Base-by-base conservation (phyloP, 2,888 invertebrate species). In the Zaprionus lineosus region DNA sequence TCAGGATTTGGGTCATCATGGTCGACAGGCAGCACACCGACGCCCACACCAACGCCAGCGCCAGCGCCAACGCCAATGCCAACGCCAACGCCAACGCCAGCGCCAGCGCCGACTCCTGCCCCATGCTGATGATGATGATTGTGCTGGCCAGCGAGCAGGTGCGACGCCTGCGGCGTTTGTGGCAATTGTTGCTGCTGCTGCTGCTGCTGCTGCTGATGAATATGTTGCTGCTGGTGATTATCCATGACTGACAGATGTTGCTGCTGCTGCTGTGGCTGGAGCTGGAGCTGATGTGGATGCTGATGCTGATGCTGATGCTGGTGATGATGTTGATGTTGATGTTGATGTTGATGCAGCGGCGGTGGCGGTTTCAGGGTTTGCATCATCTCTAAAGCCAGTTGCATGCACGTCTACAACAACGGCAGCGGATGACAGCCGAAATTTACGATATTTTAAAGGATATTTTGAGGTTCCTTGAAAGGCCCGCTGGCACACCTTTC, bases 1-100 rank as follows among this genome's bases (percentile, higher is more conserved):
- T 97, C 96, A 14, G 96, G 95, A 88, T 95, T 95, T 60, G 95
- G 95, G 84, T 93, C 91, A 75, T 92, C 86, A 44, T 87, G 87
- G 74, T 84, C 85, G 72, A 72, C 83, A 59, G 69, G 68, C 47
- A 52, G 33, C 41, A 56, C 52, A 50, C 58, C 65, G 40, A 39
- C 55, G 37, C 55, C 60, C 21, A 28, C 51, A 33, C 33, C 61
- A 9, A 29, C 56, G 14, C 44, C 40, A 2, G 36, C 64, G 11
- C 44, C 59, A 8, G 33, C 63, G 4, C 55, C 57, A 3, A 24
- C 50, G 8, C 48, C 50, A 14, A 39, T 34, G 21, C 55, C 55
- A 16, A 26, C 40, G 0, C 37, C 43, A 8, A 34, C 63, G 4
- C 55, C 57, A 3, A 24, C 50, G 8, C 48, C 50, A 14, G 34